Base-by-base conservation (phyloP, 2,888 invertebrate genomes). In the Dicyrtoma fusca region DNA sequence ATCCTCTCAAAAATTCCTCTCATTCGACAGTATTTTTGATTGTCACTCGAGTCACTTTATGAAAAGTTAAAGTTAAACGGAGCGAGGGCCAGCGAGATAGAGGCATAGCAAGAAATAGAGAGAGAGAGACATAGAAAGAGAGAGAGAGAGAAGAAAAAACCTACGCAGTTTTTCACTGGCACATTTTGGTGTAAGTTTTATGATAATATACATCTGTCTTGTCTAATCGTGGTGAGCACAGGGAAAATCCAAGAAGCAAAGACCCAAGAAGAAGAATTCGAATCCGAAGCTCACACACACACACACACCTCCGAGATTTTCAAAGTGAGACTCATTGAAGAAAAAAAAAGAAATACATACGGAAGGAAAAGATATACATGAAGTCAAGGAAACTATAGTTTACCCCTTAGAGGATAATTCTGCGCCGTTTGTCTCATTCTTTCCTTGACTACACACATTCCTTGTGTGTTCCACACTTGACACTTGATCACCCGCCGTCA, bases 381-480 rank as follows among this genome's bases (percentile, higher is more conserved):
- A 21, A 34, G 19, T 1, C 5, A 10, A 14, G 13, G 61, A 34
- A 61, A 44, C n/a, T 61, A 23, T 65, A 51, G 66, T 55, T 55
- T 53, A 55, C 59, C 68, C 59, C 47, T 68, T 55, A 44, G 44
- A 57, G 21, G 17, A 59, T 68, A 57, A 57, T 68, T 68, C 68
- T 68, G 55, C 66, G 66, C 55, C 66, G 57, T 53, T 26, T 65
- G 21, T 34, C 51, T 21, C 55, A 34, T 53, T 53, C 66, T 63
- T 45, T 63, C 47, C 21, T 47, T 11, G 34, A n/a, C 49, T 25
- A 66, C 53, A 53, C 49, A 66, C 53, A 53, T 49, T 49, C 55
- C 23, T 70, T 69, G 26, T 61, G 61, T 69, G 59, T 44, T 70
- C 44, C 57, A 71, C 57, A 71, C 65, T 55, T 65, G 71, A 71